These are phyloP conservation scores for Scaptodrosophila latifasciaeformis DNA, from an alignment of 2,888 invertebrate species.

Conservation along the genomic window DNA sequence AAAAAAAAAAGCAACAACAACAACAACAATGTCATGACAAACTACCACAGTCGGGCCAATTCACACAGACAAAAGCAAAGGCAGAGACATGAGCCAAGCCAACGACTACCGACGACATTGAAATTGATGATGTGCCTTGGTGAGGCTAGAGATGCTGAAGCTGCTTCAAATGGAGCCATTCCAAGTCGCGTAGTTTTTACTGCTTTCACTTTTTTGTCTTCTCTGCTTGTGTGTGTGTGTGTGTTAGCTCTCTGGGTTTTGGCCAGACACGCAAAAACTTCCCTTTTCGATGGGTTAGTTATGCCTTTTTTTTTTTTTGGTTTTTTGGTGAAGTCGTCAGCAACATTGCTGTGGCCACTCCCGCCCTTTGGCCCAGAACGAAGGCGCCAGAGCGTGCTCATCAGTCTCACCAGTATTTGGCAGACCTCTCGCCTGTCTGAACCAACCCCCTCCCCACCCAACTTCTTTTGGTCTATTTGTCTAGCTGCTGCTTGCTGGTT, in stretches of 20 bases:
- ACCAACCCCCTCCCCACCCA: slow-evolving; percentile 11
- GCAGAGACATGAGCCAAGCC: not conserved
- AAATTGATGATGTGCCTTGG: slow-evolving; percentile 61
- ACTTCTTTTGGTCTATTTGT: slow-evolving; percentile 33
- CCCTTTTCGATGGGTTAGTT: slow-evolving; percentile 24
- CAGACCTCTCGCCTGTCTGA: slow-evolving; percentile 7
- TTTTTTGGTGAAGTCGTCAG: too few relatives aligned
- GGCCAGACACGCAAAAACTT: slow-evolving; percentile 62
- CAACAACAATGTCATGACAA: slow-evolving; percentile 54
- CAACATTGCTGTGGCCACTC: too few relatives aligned
- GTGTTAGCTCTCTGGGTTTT: slow-evolving; percentile 27
- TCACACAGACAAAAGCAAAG: not conserved
- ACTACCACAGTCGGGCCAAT: slow-evolving; percentile 10
- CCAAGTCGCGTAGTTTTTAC: slow-evolving; percentile 50
- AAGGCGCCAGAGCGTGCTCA: slow-evolving; percentile 59
- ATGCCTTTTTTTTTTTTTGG: not conserved
- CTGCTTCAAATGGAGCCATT: not conserved
- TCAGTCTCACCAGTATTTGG: too few relatives aligned
- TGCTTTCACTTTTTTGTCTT: slow-evolving; percentile 58
- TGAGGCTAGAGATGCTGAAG: too few relatives aligned
- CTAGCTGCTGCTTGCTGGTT: slow-evolving; percentile 36
- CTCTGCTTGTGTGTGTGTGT: slow-evolving; percentile 59
- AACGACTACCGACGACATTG: slow-evolving; percentile 43
- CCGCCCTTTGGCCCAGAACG: slow-evolving; percentile 29
- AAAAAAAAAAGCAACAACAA: slow-evolving; percentile 21